Conservation (phyloP, 2,113 vertebrate genomes). For the Gymnorhina tibicen region DNA sequence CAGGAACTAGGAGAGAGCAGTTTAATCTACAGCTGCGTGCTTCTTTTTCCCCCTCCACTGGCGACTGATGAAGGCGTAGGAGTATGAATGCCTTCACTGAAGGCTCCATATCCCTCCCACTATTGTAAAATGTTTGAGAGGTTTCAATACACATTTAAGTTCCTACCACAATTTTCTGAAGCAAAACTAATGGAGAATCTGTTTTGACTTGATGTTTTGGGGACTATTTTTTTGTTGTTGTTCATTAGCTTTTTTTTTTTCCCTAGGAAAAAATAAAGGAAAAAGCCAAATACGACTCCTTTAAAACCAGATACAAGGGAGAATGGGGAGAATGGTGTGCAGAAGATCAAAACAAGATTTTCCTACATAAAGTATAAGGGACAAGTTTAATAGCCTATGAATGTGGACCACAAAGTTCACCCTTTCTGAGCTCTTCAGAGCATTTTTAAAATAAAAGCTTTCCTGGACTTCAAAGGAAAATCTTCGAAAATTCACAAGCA, state of each 20-base stretch:
- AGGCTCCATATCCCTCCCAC: background rate
- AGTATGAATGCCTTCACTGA: background rate
- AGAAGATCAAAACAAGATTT: background rate
- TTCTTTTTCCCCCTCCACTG: background rate
- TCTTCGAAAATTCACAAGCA: conserved; percentile 7
- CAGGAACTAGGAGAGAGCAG: background rate
- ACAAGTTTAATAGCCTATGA: background rate
- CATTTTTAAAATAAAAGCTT: conserved; percentile 27
- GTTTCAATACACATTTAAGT: background rate
- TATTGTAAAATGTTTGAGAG: background rate
- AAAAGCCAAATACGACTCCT: background rate
- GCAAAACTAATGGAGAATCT: background rate
- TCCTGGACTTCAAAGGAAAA: conserved; percentile 7
- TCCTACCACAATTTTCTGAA: background rate
- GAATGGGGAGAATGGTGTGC: background rate
- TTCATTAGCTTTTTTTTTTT: background rate
- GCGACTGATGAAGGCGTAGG: background rate
- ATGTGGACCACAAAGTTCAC: background rate
- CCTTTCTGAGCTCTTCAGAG: background rate
- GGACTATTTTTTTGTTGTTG: background rate
- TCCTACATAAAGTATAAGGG: background rate
- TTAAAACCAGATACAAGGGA: background rate
- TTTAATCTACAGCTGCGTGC: background rate
- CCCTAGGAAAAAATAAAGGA: background rate
- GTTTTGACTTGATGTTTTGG: background rate